Evolutionary conservation across 2,113 vertebrate genomes (phyloP), one percentile per base, ranked within the genome.

Genomic region (Crocuta crocuta): DNA sequence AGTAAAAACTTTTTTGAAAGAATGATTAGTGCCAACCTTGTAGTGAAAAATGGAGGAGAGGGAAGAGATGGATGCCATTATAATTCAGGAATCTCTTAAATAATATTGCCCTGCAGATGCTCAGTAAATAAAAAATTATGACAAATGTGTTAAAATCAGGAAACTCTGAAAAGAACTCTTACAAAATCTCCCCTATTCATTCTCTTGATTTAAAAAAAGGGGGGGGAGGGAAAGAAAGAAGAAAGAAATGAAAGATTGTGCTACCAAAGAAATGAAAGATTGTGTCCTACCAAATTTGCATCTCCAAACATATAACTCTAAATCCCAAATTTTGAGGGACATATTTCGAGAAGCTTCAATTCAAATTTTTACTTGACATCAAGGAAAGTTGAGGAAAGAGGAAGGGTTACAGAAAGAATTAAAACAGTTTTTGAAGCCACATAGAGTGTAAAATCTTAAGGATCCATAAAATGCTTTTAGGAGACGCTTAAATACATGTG

Each of bases 11-110:
- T 89, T 50, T 80, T 53, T 84, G 93, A 91, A 96, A 97, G 53
- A 98, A 96, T 73, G 89, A 81, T 91, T 90, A 70, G 71, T 98
- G 80, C 82, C 78, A 94, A 96, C 94, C 97, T 91, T 61, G 82
- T 53, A 80, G 68, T 86, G 58, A 93, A 95, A 96, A 98, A 71
- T 58, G 4, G 9, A 33, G 35, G 23, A 16, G 21, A n/a, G 28
- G 10, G 45, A 10, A n/a, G 35, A 88, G 50, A 79, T 33, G 35
- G 48, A 74, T 95, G 1, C 31, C 5, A 81, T 91, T 80, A 95
- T 28, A 94, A 97, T 28, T 96, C 53, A 86, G 43, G 79, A 94
- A 87, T 70, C 65, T 73, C 91, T 98, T 70, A 95, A 71, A 74
- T 94, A 95, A 73, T 35, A 94, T 19, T 83, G n/a, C 33, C n/a